Evolutionary conservation across 2,797 vertebrate species (phyloP).

Genomic region (Chanos chanos): DNA sequence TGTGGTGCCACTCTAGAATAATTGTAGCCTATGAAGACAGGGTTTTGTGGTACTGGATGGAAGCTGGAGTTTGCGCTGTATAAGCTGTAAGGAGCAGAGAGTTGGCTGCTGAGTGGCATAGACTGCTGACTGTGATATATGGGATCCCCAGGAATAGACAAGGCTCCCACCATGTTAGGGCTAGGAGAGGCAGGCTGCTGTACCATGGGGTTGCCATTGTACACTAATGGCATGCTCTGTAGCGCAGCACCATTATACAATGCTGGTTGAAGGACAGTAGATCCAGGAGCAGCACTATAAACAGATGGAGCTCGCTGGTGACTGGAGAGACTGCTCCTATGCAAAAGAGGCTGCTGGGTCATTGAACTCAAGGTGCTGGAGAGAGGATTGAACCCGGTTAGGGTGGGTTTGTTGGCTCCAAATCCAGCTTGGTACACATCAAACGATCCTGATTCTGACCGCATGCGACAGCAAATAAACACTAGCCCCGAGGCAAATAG

Average conservation of each 20-base stretch:
- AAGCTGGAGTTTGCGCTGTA: conserved; percentile 49
- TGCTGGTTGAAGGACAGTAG: conserved; percentile 27
- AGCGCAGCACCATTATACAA: conserved; percentile 36
- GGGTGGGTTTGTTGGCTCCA: conserved; percentile 14
- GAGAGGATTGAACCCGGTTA: conserved; percentile 52
- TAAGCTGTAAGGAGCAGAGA: conserved; percentile 31
- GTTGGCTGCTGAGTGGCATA: conserved; percentile 8
- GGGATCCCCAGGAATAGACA: conserved; percentile 46
- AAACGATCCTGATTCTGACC: conserved; percentile 47
- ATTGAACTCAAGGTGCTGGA: conserved; percentile 44
- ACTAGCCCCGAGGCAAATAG: conserved; percentile 69
- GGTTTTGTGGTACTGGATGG: conserved; percentile 50
- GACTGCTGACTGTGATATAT: conserved; percentile 43
- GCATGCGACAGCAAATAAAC: conserved; percentile 67
- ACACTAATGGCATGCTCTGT: conserved; percentile 41
- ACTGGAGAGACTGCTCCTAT: conserved; percentile 20
- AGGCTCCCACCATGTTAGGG: conserved; percentile 32
- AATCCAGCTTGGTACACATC: conserved; percentile 45
- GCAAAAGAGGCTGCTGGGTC: conserved; percentile 32
- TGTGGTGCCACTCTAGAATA: conserved; percentile 39
- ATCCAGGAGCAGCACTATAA: conserved; percentile 38
- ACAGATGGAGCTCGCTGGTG: conserved; percentile 28
- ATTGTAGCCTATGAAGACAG: conserved; percentile 58
- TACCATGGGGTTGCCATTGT: conserved; percentile 33
- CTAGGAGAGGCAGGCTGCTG: conserved; percentile 38